These are phyloP conservation scores for Panthera leo DNA, from an alignment of 2,113 vertebrate species.

Conservation along the genomic window DNA sequence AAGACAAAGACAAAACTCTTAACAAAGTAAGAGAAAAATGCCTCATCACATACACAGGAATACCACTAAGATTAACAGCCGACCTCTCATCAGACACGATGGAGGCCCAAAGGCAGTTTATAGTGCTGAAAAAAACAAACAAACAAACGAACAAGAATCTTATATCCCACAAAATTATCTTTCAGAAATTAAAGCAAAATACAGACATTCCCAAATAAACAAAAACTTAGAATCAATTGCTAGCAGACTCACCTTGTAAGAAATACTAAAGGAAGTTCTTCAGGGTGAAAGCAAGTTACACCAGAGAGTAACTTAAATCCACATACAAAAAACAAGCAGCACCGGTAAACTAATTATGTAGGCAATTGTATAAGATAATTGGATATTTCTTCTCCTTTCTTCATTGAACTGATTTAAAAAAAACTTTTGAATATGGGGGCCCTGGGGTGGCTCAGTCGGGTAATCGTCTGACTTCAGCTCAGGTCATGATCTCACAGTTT, in stretches of 20 bases:
- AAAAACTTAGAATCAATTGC: neutral
- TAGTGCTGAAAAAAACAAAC: neutral
- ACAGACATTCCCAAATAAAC: neutral
- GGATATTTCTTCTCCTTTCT: neutral
- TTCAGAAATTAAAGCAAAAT: conserved; percentile 16
- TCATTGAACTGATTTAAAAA: neutral
- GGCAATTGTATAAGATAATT: neutral
- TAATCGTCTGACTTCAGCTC: too few relatives aligned
- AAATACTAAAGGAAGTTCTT: neutral
- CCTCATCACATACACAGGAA: neutral
- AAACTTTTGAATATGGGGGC: neutral
- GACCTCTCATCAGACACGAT: neutral
- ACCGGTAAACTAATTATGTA: neutral
- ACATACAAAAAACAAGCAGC: neutral
- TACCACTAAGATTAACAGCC: neutral
- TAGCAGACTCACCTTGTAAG: neutral
- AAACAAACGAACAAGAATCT: neutral
- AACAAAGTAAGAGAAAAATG: neutral
- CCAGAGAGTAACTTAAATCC: neutral
- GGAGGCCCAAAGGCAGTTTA: neutral
- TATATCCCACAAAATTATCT: neutral
- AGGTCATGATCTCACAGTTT: too few relatives aligned
- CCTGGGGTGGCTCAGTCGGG: too few relatives aligned
- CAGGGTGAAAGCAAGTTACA: neutral
- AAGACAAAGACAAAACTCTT: neutral